phyloP scores from a whole-genome alignment of 2,113 vertebrate genomes.

The Rhombomys opimus region DNA sequence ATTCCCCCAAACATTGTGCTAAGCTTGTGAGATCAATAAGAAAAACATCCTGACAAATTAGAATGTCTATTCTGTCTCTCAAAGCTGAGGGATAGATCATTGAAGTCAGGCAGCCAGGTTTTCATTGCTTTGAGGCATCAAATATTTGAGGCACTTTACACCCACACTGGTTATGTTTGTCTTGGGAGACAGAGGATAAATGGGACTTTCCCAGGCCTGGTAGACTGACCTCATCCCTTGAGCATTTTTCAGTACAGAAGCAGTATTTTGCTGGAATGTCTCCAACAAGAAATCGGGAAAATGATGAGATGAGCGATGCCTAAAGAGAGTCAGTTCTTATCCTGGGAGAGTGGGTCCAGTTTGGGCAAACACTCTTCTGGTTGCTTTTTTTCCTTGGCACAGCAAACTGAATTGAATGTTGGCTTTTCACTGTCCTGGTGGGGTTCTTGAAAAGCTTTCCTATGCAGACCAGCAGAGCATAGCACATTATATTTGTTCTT shows the following conservation, averaged over 20 bases:
- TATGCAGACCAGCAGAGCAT: neutral
- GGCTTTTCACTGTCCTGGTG: neutral
- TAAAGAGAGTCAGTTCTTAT: neutral
- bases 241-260: conserved; percentile 3
- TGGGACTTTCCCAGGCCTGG: neutral
- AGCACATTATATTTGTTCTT: conserved; percentile 13
- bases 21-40: neutral
- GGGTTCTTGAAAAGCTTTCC: neutral
- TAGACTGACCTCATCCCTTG: neutral
- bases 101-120: neutral
- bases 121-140: neutral
- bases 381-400: neutral
- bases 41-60: neutral
- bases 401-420: neutral
- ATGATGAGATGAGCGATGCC: neutral
- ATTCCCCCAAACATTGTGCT: neutral
- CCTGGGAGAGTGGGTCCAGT: neutral
- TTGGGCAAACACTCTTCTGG: neutral
- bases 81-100: neutral
- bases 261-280: conserved; percentile 17
- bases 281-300: conserved; percentile 22
- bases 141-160: neutral
- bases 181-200: neutral
- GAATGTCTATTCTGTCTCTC: neutral
- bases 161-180: neutral